phyloP scores from a whole-genome alignment of 37 sponge, comb jelly and placozoan species.

The Halichondria panicea region DNA sequence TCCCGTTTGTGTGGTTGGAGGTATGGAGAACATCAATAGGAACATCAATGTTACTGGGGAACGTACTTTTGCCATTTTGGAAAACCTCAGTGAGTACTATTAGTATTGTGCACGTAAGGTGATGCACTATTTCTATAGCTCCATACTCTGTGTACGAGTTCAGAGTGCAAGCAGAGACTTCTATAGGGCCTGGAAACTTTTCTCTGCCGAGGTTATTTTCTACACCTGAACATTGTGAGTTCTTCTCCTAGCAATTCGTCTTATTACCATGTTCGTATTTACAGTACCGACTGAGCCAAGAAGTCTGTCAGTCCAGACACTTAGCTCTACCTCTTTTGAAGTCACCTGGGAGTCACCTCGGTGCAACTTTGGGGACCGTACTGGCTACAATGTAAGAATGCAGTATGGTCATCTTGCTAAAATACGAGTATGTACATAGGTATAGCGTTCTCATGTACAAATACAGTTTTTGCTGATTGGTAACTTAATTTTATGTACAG shows the following conservation, averaged over 20 bases:
- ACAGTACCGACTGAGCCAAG: conserved; percentile 13
- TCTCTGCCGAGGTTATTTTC: conserved; percentile 11
- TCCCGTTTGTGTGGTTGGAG: conserved; percentile 19
- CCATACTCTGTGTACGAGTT: conserved; percentile 33
- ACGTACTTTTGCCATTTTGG: conserved; percentile 13
- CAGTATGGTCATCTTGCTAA: background rate
- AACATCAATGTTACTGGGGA: conserved; percentile 19
- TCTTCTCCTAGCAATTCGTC: background rate
- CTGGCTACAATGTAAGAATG: conserved; percentile 17
- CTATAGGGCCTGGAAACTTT: conserved; percentile 18
- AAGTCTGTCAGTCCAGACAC: conserved; percentile 1
- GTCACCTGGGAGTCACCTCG: conserved; percentile 42
- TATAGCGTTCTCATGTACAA: background rate
- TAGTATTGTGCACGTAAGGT: background rate
- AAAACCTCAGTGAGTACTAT: conserved; percentile 24
- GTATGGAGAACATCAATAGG: background rate
- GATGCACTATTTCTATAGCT: conserved; percentile 9
- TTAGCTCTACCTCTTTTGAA: conserved; percentile 8
- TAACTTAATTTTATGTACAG: no score
- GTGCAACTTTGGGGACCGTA: conserved; percentile 42
- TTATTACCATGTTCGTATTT: background rate
- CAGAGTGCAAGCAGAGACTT: conserved; percentile 26
- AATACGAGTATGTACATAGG: background rate
- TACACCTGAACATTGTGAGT: conserved; percentile 31
- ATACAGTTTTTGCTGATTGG: no score